These are phyloP conservation scores for Pseudochromis fuscus DNA, from an alignment of 2,797 vertebrate species.

Conservation along the genomic window DNA sequence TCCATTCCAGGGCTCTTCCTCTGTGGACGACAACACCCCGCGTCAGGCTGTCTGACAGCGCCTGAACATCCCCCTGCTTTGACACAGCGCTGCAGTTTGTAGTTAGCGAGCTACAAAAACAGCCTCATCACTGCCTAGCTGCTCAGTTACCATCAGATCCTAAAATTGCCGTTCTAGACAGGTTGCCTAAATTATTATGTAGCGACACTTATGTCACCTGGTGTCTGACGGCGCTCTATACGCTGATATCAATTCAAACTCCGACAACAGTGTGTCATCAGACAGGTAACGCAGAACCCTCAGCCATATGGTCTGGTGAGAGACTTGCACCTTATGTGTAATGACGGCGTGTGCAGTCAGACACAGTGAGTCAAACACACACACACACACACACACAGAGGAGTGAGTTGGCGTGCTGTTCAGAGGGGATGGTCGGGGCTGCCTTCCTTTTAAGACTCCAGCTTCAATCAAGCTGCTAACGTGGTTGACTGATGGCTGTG, in stretches of 20 bases:
- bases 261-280: conserved; percentile 32
- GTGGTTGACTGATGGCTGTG: conserved; percentile 55
- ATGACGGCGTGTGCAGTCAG: conserved; percentile 41
- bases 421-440: conserved; percentile 7
- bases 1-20: conserved; percentile 85
- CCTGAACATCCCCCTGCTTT: conserved; percentile 61
- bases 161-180: conserved; percentile 9
- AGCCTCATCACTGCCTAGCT: not conserved
- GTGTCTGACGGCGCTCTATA: not conserved
- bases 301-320: conserved; percentile 31
- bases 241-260: conserved; percentile 18
- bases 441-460: conserved; percentile 37
- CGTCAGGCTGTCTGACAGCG: conserved; percentile 79
- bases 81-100: not conserved
- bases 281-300: conserved; percentile 34
- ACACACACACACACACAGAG: conserved; percentile 24
- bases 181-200: conserved; percentile 23
- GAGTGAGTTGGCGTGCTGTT: conserved; percentile 23
- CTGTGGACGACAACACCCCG: conserved; percentile 79
- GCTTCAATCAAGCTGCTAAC: conserved; percentile 62
- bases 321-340: conserved; percentile 44
- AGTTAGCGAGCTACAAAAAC: conserved; percentile 1
- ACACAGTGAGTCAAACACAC: conserved; percentile 43
- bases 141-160: not conserved
- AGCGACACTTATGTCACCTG: conserved; percentile 9